Evolutionary conservation across 2,888 invertebrate species (phyloP).

Genomic region (Lagria hirta): DNA sequence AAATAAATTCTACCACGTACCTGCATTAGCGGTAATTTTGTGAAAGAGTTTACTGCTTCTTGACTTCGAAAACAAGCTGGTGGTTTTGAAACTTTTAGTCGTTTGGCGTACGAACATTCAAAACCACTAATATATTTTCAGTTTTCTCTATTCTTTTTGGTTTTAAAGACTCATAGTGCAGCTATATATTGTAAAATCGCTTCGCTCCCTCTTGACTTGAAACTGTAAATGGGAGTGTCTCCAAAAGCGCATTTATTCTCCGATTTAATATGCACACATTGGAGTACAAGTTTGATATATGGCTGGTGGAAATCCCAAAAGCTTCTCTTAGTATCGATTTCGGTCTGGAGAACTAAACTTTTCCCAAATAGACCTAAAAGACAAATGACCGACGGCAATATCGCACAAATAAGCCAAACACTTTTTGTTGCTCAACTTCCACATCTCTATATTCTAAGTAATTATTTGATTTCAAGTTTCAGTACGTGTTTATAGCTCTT

Average conservation of each 20-base stretch:
- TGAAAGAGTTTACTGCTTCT: no score
- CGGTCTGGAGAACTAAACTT: constrained; percentile 19
- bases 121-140: not conserved
- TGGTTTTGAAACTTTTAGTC: no score
- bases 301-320: constrained; percentile 27
- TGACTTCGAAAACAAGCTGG: no score
- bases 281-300: constrained; percentile 35
- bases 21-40: no score
- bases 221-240: constrained; percentile 12
- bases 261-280: constrained; percentile 36
- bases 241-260: constrained; percentile 23
- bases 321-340: constrained; percentile 30
- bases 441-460: constrained; percentile 16
- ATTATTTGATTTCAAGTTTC: constrained; percentile 25
- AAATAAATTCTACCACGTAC: no score
- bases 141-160: not conserved
- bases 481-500: no score
- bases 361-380: constrained; percentile 27
- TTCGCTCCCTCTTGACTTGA: not conserved
- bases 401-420: constrained; percentile 21
- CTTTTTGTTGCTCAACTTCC: constrained; percentile 13
- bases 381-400: constrained; percentile 26
- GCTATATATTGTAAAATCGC: no score
- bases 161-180: not conserved
- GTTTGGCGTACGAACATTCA: no score